Evolutionary conservation across 1,140 invertebrate species (phyloP).

Genomic region (Argopecten irradians): DNA sequence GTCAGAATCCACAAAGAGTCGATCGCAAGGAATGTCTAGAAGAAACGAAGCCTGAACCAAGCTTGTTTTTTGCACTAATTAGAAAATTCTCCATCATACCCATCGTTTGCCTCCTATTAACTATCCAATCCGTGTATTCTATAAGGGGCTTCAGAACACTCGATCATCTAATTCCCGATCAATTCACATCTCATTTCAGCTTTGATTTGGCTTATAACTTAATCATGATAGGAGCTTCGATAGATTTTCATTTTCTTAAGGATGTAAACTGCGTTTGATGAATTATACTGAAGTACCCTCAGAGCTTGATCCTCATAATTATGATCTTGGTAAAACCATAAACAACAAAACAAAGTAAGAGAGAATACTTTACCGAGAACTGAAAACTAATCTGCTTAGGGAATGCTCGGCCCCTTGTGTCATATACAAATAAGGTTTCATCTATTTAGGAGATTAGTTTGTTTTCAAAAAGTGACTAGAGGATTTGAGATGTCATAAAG

Average conservation of each 20-base stretch:
- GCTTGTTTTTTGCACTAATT: conserved; percentile 34
- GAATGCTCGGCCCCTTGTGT: conserved; percentile 55
- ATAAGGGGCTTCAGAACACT: conserved; percentile 37
- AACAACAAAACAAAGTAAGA: conserved; percentile 47
- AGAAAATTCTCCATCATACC: conserved; percentile 42
- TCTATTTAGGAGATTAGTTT: conserved; percentile 56
- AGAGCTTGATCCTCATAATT: conserved; percentile 51
- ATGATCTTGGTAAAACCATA: conserved; percentile 49
- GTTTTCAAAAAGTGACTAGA: conserved; percentile 33
- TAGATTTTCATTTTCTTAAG: conserved; percentile 50
- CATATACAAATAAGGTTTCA: conserved; percentile 57
- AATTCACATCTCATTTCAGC: conserved; percentile 42
- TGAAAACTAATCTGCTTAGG: conserved; percentile 54
- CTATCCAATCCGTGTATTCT: conserved; percentile 31
- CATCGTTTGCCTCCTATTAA: conserved; percentile 39
- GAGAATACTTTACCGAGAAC: conserved; percentile 32
- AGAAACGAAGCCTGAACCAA: background rate
- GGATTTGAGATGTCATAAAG: conserved; percentile 34
- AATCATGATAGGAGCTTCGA: conserved; percentile 43
- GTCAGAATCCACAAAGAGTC: conserved; percentile 15
- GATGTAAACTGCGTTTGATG: conserved; percentile 54
- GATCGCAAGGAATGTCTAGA: background rate
- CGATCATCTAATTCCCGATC: conserved; percentile 32
- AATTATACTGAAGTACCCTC: conserved; percentile 46
- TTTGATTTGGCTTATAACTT: conserved; percentile 49